Conservation (phyloP, 2,888 invertebrate genomes). For the Acrobeloides nanus region DNA sequence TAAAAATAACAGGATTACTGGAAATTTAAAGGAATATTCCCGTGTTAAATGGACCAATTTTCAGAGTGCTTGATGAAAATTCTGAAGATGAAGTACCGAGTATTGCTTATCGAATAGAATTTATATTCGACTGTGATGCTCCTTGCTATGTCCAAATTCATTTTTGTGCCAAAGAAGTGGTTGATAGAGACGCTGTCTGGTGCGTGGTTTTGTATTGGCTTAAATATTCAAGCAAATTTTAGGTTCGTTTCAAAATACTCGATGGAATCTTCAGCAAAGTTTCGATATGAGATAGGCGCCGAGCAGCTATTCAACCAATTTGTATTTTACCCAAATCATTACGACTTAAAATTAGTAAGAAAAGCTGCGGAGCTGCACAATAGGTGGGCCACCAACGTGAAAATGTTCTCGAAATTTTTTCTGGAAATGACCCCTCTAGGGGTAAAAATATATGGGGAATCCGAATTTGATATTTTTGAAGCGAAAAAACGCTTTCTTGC, state of each 20-base stretch:
- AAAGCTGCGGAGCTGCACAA: slow-evolving; percentile 10
- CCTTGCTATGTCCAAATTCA: slow-evolving; percentile 86
- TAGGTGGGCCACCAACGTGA: too few species aligned
- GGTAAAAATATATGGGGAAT: too few species aligned
- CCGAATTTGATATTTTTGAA: too few species aligned
- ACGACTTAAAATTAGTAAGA: slow-evolving; percentile 17
- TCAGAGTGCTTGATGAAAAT: slow-evolving; percentile 20
- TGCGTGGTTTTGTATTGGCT: too few species aligned
- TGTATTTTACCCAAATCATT: slow-evolving; percentile 71
- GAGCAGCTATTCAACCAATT: slow-evolving; percentile 86
- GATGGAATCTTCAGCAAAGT: slow-evolving; percentile 69
- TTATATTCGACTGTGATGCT: slow-evolving; percentile 91
- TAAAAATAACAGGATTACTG: too few species aligned
- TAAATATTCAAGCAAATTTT: slow-evolving; percentile 12
- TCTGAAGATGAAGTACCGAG: background rate
- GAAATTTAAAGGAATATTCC: too few species aligned
- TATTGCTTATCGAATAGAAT: slow-evolving; percentile 77
- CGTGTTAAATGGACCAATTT: background rate
- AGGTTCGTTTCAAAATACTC: slow-evolving; percentile 57
- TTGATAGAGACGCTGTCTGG: slow-evolving; percentile 56
- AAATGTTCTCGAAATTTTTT: too few species aligned
- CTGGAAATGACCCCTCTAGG: too few species aligned
- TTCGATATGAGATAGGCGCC: slow-evolving; percentile 84
- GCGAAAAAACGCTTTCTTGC: too few species aligned
- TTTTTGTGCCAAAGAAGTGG: slow-evolving; percentile 86